Evolutionary conservation across 1,140 invertebrate genomes (phyloP).

Genomic region (Metaphire vulgaris): DNA sequence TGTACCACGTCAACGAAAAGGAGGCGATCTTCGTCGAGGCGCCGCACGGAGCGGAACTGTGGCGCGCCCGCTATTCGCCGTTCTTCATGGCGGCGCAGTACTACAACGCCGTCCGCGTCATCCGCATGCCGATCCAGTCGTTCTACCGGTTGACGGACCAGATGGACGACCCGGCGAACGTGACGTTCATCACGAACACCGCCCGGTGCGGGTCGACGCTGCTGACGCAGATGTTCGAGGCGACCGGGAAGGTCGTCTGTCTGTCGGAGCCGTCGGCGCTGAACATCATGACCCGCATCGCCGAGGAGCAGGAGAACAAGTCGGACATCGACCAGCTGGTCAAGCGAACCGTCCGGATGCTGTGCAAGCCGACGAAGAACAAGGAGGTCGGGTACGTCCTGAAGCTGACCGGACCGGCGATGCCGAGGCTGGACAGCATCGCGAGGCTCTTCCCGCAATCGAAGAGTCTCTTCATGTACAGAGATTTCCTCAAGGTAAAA

Average conservation of each 20-base stretch:
- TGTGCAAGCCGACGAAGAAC: conserved; percentile 20
- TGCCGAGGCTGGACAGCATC: background rate
- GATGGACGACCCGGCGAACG: conserved; percentile 11
- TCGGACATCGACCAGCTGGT: background rate
- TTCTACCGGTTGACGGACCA: conserved; percentile 18
- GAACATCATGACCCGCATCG: background rate
- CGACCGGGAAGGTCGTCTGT: conserved; percentile 11
- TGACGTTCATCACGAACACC: conserved; percentile 23
- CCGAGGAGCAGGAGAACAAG: background rate
- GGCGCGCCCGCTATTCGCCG: conserved; percentile 2
- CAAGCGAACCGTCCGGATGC: conserved; percentile 9
- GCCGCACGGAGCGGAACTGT: conserved; percentile 7
- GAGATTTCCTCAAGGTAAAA: conserved; percentile 11
- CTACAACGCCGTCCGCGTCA: background rate
- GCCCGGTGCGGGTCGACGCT: conserved; percentile 26
- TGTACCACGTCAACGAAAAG: conserved; percentile 11
- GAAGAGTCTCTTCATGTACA: conserved; percentile 10
- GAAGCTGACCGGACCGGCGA: background rate
- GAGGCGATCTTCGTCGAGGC: conserved; percentile 27
- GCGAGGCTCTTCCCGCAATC: conserved; percentile 10
- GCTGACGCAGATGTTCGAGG: conserved; percentile 20
- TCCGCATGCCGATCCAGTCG: conserved; percentile 15
- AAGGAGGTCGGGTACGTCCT: conserved; percentile 11
- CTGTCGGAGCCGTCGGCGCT: conserved; percentile 15
- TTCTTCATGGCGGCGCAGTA: conserved; percentile 23